Conservation (phyloP, 2,888 invertebrate genomes). For the Pyrrhia umbra region DNA sequence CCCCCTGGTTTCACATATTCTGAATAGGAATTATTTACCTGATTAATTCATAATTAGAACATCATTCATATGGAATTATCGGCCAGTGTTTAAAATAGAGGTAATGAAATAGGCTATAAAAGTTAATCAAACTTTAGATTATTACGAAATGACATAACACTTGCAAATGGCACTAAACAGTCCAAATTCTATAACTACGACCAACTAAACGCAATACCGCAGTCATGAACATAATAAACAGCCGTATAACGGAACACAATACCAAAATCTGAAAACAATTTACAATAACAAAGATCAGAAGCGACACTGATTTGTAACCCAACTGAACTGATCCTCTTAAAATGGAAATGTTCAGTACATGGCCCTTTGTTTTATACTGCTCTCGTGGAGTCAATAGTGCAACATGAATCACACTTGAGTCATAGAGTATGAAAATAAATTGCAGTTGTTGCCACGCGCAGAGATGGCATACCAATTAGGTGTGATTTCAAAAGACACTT, state of each 20-base stretch:
- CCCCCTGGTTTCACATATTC: no score
- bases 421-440: constrained; percentile 67
- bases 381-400: constrained; percentile 56
- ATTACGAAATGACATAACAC: not conserved
- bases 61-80: no score
- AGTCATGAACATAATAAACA: constrained; percentile 24
- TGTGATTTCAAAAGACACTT: constrained; percentile 62
- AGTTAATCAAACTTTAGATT: not conserved
- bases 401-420: constrained; percentile 67
- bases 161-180: constrained; percentile 10
- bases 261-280: constrained; percentile 42
- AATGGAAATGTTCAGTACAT: constrained; percentile 58
- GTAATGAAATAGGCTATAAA: not conserved
- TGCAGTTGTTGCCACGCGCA: constrained; percentile 48
- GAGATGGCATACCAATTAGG: constrained; percentile 69
- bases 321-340: constrained; percentile 62
- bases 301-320: constrained; percentile 73
- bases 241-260: constrained; percentile 23
- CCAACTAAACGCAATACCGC: constrained; percentile 3
- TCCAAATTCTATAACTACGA: not conserved
- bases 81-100: not conserved
- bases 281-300: constrained; percentile 63
- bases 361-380: constrained; percentile 54
- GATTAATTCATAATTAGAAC: no score
- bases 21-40: no score